Percentiles rank a stretch among this genome's conserved stretches.
phyloP scores from a whole-genome alignment of 1,140 invertebrate species.

The Zaprionus gabonicus region DNA sequence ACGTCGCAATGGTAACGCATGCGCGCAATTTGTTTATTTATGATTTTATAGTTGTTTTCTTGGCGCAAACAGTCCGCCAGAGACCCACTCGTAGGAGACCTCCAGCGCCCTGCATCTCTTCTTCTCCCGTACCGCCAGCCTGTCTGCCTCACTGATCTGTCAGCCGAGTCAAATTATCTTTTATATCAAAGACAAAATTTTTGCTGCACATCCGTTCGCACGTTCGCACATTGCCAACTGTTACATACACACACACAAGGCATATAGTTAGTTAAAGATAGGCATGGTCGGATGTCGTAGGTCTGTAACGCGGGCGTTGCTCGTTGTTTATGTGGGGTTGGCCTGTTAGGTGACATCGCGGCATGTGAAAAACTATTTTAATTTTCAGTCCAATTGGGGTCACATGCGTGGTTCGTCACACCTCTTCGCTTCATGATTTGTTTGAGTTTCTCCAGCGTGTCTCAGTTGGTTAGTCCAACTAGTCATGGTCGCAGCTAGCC shows the following conservation, averaged over 20 bases:
- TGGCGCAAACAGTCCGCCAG: conserved; percentile 42
- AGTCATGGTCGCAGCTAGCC: conserved; percentile 35
- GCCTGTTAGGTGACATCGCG: conserved; percentile 60
- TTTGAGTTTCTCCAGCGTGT: conserved; percentile 29
- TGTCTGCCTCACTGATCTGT: background rate
- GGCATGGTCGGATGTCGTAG: conserved; percentile 6
- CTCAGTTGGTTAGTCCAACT: conserved; percentile 63
- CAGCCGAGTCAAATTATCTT: conserved; percentile 8
- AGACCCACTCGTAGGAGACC: background rate
- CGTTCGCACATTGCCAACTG: conserved; percentile 69
- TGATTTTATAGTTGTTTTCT: conserved; percentile 72
- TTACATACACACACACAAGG: conserved; percentile 1
- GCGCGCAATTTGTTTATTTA: conserved; percentile 67
- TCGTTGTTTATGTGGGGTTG: conserved; percentile 33
- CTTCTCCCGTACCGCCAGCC: background rate
- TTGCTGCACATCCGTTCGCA: conserved; percentile 77
- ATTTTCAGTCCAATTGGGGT: conserved; percentile 75
- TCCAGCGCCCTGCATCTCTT: background rate
- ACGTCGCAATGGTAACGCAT: conserved; percentile 59
- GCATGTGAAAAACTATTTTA: conserved; percentile 66
- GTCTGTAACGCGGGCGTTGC: conserved; percentile 17
- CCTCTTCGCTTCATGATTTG: conserved; percentile 37
- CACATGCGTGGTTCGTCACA: conserved; percentile 75
- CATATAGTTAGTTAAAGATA: background rate
- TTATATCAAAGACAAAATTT: conserved; percentile 15